Conservation (phyloP, 2,113 vertebrate genomes). For the Azemiops feae region DNA sequence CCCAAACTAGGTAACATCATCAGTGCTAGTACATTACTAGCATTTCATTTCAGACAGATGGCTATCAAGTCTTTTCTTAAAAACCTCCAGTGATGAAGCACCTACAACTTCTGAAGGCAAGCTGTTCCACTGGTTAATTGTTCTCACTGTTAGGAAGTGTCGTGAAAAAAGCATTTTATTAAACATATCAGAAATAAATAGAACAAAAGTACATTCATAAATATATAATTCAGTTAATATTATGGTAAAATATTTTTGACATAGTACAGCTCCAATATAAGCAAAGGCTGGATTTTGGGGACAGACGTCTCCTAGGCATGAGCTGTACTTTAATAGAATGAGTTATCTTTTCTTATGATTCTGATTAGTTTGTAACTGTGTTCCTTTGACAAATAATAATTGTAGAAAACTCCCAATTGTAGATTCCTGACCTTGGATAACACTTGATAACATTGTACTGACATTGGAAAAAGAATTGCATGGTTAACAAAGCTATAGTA, state of each 20-base stretch:
- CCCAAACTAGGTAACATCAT: too few relatives aligned
- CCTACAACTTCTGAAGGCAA: background rate
- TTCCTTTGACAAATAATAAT: background rate
- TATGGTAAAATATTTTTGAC: background rate
- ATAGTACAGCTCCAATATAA: background rate
- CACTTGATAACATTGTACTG: conserved; percentile 9
- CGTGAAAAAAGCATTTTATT: background rate
- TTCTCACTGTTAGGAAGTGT: too few relatives aligned
- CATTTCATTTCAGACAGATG: too few relatives aligned
- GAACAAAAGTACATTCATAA: background rate
- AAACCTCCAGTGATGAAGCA: too few relatives aligned
- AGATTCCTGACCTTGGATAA: conserved; percentile 28
- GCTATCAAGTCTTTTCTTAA: too few relatives aligned
- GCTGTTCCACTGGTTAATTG: too few relatives aligned
- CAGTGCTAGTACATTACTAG: too few relatives aligned
- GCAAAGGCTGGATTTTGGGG: background rate
- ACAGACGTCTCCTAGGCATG: background rate
- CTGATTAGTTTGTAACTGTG: background rate
- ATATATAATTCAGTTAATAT: background rate
- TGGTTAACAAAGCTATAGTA: background rate
- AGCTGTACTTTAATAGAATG: background rate
- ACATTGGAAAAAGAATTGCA: conserved; percentile 23
- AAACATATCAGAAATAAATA: background rate
- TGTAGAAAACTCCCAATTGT: background rate
- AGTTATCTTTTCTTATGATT: background rate